Evolutionary conservation across 1,140 invertebrate species (phyloP), one percentile per base, ranked within the genome.

Genomic region (Octopus bimaculoides): DNA sequence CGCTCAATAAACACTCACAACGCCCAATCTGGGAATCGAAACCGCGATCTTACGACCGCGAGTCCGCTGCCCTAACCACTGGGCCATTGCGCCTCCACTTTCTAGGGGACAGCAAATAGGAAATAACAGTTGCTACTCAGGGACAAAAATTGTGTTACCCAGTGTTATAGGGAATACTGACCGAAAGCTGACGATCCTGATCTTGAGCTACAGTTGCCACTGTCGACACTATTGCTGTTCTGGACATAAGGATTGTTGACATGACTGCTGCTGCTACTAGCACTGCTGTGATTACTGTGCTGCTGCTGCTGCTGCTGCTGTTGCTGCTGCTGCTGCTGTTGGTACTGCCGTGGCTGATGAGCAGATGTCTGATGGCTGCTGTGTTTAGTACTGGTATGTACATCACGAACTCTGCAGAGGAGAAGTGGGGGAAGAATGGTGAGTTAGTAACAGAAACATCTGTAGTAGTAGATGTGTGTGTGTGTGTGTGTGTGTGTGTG

Each of bases 111-210:
- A 41, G 26, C 26, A 41, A 41, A 41, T 41, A 41, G 0, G 26
- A 41, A 41, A 41, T 41, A 41, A 3, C 26, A 41, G 26, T 41
- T 41, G 0, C 26, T 41, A 3, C 26, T 41, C 0, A 3, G 26
- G 26, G 26, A 41, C 26, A 41, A 41, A 41, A 41, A 41, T 3
- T 41, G 26, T 1, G 26, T 41, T 41, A 41, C 26, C 1, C 26
- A 41, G 26, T 61, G 56, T 9, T 17, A 2, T 61, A 4, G 17
- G 17, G 4, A 17, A 17, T 17, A 71, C 74, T 75, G 8, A 75
- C 74, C 74, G 74, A 75, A 75, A 75, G 74, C 74, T 20, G 74
- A 75, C 52, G 74, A 75, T 75, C 41, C 74, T 75, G 74, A 75
- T 52, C 52, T 52, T 52, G 74, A 75, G 17, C 74, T 75, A 14